Percentiles rank a stretch among this genome's conserved stretches.
These are phyloP conservation scores for Lordiphosa stackelbergi DNA, from an alignment of 1,140 invertebrate genomes.

Conservation along the genomic window DNA sequence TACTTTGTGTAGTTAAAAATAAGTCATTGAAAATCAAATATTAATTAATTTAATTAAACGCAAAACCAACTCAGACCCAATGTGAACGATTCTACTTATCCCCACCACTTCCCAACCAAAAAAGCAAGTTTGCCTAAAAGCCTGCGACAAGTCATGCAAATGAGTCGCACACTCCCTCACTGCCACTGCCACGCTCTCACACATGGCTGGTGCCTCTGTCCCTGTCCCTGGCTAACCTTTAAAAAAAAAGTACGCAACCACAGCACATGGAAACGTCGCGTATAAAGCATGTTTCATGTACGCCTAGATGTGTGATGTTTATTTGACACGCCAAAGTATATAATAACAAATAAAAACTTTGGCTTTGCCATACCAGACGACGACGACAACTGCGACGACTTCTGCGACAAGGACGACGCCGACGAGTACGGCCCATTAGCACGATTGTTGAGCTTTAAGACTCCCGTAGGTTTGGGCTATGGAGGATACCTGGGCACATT, in stretches of 20 bases:
- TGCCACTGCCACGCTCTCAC: constrained; percentile 18
- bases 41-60: no score
- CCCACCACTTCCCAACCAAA: constrained; percentile 9
- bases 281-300: constrained; percentile 74
- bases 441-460: constrained; percentile 73
- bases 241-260: constrained; percentile 62
- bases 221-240: constrained; percentile 47
- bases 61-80: constrained; percentile 11
- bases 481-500: constrained; percentile 50
- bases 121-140: constrained; percentile 60
- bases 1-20: neutral
- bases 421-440: constrained; percentile 70
- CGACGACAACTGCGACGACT: constrained; percentile 3
- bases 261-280: constrained; percentile 57
- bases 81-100: constrained; percentile 17
- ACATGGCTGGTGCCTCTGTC: constrained; percentile 15
- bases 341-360: constrained; percentile 75
- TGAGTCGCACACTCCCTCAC: constrained; percentile 59
- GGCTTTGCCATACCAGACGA: constrained; percentile 44
- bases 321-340: constrained; percentile 75
- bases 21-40: neutral
- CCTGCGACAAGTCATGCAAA: constrained; percentile 72
- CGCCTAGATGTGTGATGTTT: constrained; percentile 70
- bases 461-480: constrained; percentile 38
- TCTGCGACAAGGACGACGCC: constrained; percentile 24